A percentile compares a stretch with the other conserved stretches of the same genome.
Conservation (phyloP, 2,888 invertebrate species). For the Euphydryas editha region DNA sequence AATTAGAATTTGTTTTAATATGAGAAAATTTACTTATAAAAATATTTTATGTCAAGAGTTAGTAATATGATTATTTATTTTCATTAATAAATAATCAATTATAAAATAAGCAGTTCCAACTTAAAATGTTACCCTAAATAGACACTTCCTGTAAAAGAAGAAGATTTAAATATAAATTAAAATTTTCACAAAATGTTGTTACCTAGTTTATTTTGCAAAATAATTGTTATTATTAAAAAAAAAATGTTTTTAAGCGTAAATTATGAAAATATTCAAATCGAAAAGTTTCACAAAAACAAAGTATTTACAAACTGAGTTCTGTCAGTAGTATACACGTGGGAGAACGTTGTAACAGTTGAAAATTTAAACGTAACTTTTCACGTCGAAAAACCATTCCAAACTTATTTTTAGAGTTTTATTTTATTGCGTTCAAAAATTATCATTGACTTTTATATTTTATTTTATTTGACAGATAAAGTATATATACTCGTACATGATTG, state of each 20-base stretch:
- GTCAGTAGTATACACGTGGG: constrained; percentile 39
- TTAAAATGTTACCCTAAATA: no score
- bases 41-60: no score
- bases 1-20: no score
- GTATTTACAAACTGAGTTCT: constrained; percentile 32
- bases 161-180: not conserved
- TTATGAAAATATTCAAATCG: constrained; percentile 31
- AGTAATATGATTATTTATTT: no score
- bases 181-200: not conserved
- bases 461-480: not conserved
- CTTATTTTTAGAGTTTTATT: constrained; percentile 38
- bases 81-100: no score
- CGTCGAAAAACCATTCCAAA: constrained; percentile 43
- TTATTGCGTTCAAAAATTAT: constrained; percentile 36
- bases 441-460: not conserved
- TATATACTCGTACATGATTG: no score
- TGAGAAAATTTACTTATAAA: no score
- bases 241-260: constrained; percentile 7
- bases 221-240: constrained; percentile 1
- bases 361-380: constrained; percentile 43
- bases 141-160: no score
- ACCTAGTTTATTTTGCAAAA: not conserved
- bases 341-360: constrained; percentile 41
- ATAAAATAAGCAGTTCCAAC: no score
- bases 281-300: constrained; percentile 36